phyloP scores from a whole-genome alignment of 2,113 vertebrate genomes.

The Sylvia atricapilla region DNA sequence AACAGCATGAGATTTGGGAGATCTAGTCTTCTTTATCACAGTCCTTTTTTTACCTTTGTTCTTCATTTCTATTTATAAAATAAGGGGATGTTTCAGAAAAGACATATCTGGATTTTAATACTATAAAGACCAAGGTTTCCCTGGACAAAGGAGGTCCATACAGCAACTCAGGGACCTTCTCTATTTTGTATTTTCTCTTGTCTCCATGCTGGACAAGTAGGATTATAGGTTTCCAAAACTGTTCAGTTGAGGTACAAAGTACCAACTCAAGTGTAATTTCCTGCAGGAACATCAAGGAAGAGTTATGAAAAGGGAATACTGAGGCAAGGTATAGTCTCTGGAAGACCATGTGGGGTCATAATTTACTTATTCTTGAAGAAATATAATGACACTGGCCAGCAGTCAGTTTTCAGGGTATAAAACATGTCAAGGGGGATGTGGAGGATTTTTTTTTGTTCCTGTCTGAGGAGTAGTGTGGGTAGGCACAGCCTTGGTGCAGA shows the following conservation, averaged over 20 bases:
- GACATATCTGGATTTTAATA: background rate
- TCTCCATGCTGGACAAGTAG: background rate
- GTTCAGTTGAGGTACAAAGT: background rate
- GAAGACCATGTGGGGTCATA: background rate
- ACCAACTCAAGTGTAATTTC: background rate
- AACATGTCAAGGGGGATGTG: accelerated
- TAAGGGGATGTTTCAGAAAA: background rate
- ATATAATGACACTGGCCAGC: background rate
- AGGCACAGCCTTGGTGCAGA: background rate
- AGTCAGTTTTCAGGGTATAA: background rate
- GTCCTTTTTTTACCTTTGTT: background rate
- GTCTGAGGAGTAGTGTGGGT: background rate
- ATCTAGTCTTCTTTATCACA: background rate
- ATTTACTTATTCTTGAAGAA: background rate
- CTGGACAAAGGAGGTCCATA: background rate
- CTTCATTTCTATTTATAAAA: background rate
- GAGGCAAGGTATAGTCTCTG: background rate
- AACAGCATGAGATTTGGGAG: background rate
- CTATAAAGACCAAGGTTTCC: background rate
- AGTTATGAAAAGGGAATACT: background rate
- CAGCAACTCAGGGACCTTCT: background rate
- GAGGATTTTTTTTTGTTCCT: background rate
- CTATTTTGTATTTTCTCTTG: background rate
- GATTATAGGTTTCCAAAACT: background rate
- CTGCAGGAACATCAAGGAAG: background rate